phyloP scores from a whole-genome alignment of 2,888 invertebrate genomes.

The Diarsia rubi region DNA sequence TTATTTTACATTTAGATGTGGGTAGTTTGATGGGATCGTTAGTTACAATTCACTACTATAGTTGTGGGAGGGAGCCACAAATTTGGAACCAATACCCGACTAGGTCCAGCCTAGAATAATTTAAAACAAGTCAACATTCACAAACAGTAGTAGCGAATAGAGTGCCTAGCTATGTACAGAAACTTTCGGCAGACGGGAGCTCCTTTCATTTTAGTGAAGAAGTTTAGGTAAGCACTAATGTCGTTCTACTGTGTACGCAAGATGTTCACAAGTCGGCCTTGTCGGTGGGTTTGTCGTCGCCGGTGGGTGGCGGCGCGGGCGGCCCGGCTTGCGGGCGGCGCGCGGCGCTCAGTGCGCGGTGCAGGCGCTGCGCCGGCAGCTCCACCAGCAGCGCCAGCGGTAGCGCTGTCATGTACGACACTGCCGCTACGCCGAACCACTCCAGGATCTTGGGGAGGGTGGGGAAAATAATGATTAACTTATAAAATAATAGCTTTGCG shows the following conservation, averaged over 20 bases:
- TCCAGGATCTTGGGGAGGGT: slow-evolving; percentile 79
- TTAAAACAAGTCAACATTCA: slow-evolving; percentile 18
- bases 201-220: background rate
- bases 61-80: slow-evolving; percentile 7
- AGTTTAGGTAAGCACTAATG: background rate
- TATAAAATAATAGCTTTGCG: no score
- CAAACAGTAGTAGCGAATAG: slow-evolving; percentile 8
- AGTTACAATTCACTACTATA: slow-evolving; percentile 4
- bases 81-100: slow-evolving; percentile 29
- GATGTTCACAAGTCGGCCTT: slow-evolving; percentile 67
- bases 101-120: slow-evolving; percentile 53
- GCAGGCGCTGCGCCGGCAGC: slow-evolving; percentile 81
- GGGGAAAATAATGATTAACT: background rate
- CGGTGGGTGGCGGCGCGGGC: slow-evolving; percentile 64
- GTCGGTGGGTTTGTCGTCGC: slow-evolving; percentile 63
- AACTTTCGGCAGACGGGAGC: background rate
- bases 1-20: slow-evolving; percentile 4
- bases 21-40: background rate
- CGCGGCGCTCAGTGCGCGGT: slow-evolving; percentile 71
- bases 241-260: background rate
- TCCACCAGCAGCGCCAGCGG: slow-evolving; percentile 87
- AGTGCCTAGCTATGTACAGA: slow-evolving; percentile 25
- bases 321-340: slow-evolving; percentile 69
- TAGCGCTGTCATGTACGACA: slow-evolving; percentile 82
- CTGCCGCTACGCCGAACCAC: slow-evolving; percentile 84